These are phyloP conservation scores for Itoplectis maculator DNA, from an alignment of 2,888 invertebrate species.

Conservation along the genomic window DNA sequence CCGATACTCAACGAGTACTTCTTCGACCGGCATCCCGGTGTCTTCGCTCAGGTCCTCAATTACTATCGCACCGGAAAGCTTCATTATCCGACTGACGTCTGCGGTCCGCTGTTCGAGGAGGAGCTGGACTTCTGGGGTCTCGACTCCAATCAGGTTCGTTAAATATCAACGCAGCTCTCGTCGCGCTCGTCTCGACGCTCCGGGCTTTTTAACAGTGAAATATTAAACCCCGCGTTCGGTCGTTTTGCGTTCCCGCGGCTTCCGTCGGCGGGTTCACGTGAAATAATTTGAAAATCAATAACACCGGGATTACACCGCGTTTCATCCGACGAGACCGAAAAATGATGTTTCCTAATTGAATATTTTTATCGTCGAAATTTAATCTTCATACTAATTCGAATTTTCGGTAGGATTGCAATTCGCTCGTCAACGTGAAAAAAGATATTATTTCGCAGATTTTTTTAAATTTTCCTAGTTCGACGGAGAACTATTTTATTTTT, in stretches of 20 bases:
- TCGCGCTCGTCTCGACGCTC: background rate
- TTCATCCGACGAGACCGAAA: too few relatives aligned
- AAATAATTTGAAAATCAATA: background rate
- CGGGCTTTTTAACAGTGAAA: background rate
- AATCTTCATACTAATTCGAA: too few relatives aligned
- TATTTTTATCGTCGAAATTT: too few relatives aligned
- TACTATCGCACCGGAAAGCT: slow-evolving; percentile 99
- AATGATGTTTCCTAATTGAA: too few relatives aligned
- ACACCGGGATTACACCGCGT: too few relatives aligned
- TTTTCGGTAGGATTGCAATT: too few relatives aligned
- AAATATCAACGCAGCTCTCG: slow-evolving; percentile 47
- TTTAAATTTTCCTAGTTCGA: too few relatives aligned
- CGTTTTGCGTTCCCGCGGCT: background rate
- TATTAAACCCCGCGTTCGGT: background rate
- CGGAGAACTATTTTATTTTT: too few relatives aligned
- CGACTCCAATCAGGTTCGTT: slow-evolving; percentile 97
- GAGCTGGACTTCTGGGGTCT: slow-evolving; percentile 99
- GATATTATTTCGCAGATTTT: too few relatives aligned
- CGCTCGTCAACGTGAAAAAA: background rate
- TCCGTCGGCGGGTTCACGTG: background rate
- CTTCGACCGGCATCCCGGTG: slow-evolving; percentile 99
- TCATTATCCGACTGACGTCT: slow-evolving; percentile 99
- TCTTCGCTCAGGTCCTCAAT: slow-evolving; percentile 98
- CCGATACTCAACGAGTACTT: slow-evolving; percentile 99
- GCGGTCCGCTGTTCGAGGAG: slow-evolving; percentile 99